Base-by-base conservation (phyloP, 2,113 vertebrate species). In the Trochalopteron elliotii region DNA sequence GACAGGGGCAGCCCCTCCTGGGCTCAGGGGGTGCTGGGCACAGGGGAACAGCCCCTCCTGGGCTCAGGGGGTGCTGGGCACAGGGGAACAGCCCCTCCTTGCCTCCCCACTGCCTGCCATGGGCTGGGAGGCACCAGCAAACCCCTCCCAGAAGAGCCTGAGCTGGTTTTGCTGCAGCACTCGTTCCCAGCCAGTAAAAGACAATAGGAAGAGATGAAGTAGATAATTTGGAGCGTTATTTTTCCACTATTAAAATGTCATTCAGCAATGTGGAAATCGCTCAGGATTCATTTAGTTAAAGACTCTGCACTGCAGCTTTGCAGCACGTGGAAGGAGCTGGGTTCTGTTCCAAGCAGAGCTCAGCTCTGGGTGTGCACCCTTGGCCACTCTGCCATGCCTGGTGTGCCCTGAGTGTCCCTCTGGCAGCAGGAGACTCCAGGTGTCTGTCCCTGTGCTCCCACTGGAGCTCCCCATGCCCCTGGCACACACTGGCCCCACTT, bases 141-240 rank as follows among this genome's bases (percentile, higher is more conserved):
- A 77, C 70, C 22, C 68, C 53, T 16, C 74, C 89, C 91, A 33
- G 68, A 72, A 64, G 60, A 63, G 86, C 79, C 30, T 3, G 70
- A 19, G 95, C 95, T 91, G 89, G 68, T 91, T 95, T 69, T 87
- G 92, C 94, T 95, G 92, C 83, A 11, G 84, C 83, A 55, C n/a
- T 74, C 16, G 0, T 88, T 94, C 83, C 91, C 95, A 75, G 95
- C 57, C 89, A 85, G 84, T 68, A 52, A 74, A 84, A 97, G 93
- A 91, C 96, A 93, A 89, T 90, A 76, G 93, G 87, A 95, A 88
- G 86, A 96, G 90, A 76, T 61, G 40, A 85, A 90, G 89, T 15
- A 81, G 82, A 93, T 95, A 55, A 82, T 93, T 95, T 72, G 87
- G 53, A 89, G 89, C 28, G 9, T 67, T 93, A 84, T 69, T 96